phyloP scores from a whole-genome alignment of 2,797 vertebrate genomes.

The Enoplosus armatus region DNA sequence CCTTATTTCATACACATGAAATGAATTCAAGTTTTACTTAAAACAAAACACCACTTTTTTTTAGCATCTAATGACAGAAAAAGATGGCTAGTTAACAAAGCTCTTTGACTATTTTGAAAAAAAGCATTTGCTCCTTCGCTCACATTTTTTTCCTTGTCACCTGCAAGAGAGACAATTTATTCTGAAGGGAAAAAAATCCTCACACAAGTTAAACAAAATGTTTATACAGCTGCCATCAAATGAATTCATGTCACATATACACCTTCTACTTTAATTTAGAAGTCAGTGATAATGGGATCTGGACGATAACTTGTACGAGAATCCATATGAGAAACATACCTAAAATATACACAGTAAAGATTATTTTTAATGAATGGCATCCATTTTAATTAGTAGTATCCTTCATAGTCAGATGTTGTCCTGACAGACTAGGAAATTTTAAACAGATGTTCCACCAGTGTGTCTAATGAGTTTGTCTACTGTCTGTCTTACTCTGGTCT shows the following conservation, averaged over 20 bases:
- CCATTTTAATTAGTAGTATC: not conserved
- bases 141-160: not conserved
- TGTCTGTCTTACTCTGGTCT: not conserved
- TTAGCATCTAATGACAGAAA: conserved; percentile 5
- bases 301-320: not conserved
- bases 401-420: conserved; percentile 7
- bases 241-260: not conserved
- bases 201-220: not conserved
- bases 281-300: not conserved
- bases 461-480: conserved; percentile 6
- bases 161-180: conserved; percentile 19
- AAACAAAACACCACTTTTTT: conserved; percentile 35
- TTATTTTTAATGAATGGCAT: not conserved
- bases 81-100: conserved; percentile 24
- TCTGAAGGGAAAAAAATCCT: not conserved
- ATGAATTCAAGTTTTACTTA: conserved; percentile 30
- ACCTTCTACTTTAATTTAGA: not conserved
- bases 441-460: conserved; percentile 19
- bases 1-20: conserved; percentile 26
- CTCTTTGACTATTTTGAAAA: conserved; percentile 13
- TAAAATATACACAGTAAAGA: not conserved
- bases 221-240: not conserved
- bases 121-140: not conserved
- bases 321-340: not conserved
- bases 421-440: not conserved